These are phyloP conservation scores for Saturnia japonica DNA, from an alignment of 2,888 invertebrate genomes.

Conservation along the genomic window DNA sequence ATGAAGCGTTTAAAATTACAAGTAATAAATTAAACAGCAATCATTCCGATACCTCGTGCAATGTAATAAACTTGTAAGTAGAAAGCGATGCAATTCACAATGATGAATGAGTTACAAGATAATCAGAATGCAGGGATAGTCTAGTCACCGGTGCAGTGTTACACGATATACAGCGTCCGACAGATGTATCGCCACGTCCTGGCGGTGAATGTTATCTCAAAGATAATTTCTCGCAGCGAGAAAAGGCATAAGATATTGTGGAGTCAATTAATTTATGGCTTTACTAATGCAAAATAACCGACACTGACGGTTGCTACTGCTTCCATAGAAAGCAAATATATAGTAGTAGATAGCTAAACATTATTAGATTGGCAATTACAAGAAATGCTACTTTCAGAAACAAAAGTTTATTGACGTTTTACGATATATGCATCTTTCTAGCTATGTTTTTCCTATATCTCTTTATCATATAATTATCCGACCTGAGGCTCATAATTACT, in stretches of 20 bases:
- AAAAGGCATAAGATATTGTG: neutral
- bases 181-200: conserved; percentile 30
- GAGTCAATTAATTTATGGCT: neutral
- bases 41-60: conserved; percentile 13
- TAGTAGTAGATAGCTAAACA: neutral
- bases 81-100: conserved; percentile 47
- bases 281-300: neutral
- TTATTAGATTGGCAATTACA: neutral
- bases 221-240: neutral
- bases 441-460: neutral
- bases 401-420: neutral
- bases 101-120: conserved; percentile 50
- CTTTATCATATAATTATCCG: neutral
- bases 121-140: conserved; percentile 44
- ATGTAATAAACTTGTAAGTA: conserved; percentile 34
- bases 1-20: conserved; percentile 11
- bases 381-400: neutral
- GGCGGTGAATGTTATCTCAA: neutral
- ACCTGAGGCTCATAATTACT: neutral
- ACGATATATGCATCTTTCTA: no score
- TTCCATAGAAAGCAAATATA: neutral
- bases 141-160: conserved; percentile 30
- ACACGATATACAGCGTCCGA: conserved; percentile 36
- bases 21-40: conserved; percentile 15
- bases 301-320: neutral